Evolutionary conservation across 53 echinoderm and acorn worm genomes (phyloP), one percentile per base, ranked within the genome.

Genomic region (Patiria pectinifera): DNA sequence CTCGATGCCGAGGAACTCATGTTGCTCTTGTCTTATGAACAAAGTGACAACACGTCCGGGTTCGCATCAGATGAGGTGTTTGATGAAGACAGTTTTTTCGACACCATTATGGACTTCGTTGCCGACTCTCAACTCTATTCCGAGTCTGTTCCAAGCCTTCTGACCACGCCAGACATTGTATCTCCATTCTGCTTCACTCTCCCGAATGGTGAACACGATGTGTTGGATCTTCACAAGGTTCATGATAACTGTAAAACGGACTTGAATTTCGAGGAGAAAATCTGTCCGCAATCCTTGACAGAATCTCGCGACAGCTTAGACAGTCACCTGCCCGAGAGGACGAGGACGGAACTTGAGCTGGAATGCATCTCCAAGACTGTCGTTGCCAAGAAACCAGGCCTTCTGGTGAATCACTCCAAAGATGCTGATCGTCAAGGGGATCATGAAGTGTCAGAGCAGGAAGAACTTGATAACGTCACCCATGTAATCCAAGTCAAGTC

Each of bases 1-100:
- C 10, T 86, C 26, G 86, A 86, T 46, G 48, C 71, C 86, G 72
- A 72, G 16, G 86, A 86, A 47, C 86, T 86, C 72, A 72, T 72
- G 45, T 71, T 86, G 22, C 23, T 86, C 46, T 62, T 86, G 86
- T 43, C 71, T 21, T 62, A 59, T 35, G 86, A 71, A 26, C 21
- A 14, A 48, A 86, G 86, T 72, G 85, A 85, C 14, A 11, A 19
- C 44, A 70, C 23, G 66, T 19, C 86, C 12, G 86, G 22, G 11
- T 85, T 85, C n/a, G 47, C 21, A 45, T 86, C 86, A n/a, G 49
- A 71, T n/a, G 70, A 72, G 15, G 7, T 46, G 35, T 35, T 35
- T 35, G 35, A 35, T 35, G 71, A 13, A 69, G 12, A 60, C 60
- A 11, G 12, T 12, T 35, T 35, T 35, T 35, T 35, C 35, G 35